Base-by-base conservation (phyloP, 2,113 vertebrate genomes). In the Apteryx mantelli region DNA sequence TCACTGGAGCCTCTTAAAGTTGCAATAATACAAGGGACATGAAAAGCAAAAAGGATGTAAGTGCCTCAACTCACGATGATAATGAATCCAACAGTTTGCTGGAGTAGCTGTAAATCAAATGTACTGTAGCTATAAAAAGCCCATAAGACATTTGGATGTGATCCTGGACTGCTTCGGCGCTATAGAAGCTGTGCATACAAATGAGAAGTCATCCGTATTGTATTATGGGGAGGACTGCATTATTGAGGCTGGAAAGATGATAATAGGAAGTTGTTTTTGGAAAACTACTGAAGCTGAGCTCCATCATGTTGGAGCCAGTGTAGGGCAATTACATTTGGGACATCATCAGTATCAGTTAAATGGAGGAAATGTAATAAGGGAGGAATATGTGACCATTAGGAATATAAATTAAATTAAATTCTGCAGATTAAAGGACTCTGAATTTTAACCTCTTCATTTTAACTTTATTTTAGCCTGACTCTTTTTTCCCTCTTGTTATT, bases 41-140 rank as follows among this genome's bases (percentile, higher is more conserved):
- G 46, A 83, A 97, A 97, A 97, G 92, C 75, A 77, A 93, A 95
- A 95, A 74, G 91, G 52, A 92, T 95, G 3, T 93, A 96, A 98
- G 65, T 89, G 78, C 58, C 92, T 96, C 3, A 34, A 88, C 96
- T 97, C 95, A 92, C 89, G 95, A 79, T 11, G 73, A 95, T 97
- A 98, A 98, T 95, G 90, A 98, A 94, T 50, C 93, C 88, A 92
- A 92, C 87, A 95, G 95, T 98, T 98, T 97, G 91, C 85, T 91
- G 84, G 95, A 96, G 79, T 81, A 96, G 92, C 92, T 96, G 92
- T 98, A 98, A 98, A 98, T 98, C 97, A 98, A 96, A 97, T 83
- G 96, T 74, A 86, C 92, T 96, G 64, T 88, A 91, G 95, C 94
- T 96, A 92, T 97, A 94, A 94, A 97, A 96, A 98, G 91, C 80